phyloP scores from a whole-genome alignment of 2,888 invertebrate species.

The Eristalinus sepulchralis region DNA sequence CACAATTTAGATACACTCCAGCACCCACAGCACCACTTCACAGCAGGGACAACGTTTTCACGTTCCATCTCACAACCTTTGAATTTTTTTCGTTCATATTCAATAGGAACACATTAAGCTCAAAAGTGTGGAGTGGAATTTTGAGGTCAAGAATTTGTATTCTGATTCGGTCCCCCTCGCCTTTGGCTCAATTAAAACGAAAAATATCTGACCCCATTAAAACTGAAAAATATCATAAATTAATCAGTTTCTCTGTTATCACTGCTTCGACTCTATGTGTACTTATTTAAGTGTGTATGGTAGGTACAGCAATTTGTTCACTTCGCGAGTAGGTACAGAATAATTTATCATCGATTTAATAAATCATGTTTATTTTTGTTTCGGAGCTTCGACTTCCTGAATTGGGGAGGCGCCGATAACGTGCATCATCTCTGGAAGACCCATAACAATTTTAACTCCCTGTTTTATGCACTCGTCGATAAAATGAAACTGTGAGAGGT shows the following conservation, averaged over 20 bases:
- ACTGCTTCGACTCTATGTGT: slow-evolving; percentile 5
- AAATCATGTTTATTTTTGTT: slow-evolving; percentile 18
- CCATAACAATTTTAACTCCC: neutral
- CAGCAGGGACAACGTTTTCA: slow-evolving; percentile 24
- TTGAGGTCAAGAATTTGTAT: slow-evolving; percentile 44
- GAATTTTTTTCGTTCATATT: neutral
- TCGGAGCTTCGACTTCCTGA: slow-evolving; percentile 9
- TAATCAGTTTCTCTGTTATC: slow-evolving; percentile 48
- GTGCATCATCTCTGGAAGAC: neutral
- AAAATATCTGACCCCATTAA: slow-evolving; percentile 25
- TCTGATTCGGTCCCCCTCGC: neutral
- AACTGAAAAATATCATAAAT: slow-evolving; percentile 22
- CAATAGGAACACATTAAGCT: slow-evolving; percentile 20
- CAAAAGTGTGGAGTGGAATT: slow-evolving; percentile 40
- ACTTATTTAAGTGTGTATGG: neutral
- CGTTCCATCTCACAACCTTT: slow-evolving; percentile 9
- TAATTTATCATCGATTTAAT: slow-evolving; percentile 43
- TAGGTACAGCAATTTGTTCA: slow-evolving; percentile 24
- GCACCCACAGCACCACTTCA: slow-evolving; percentile 31
- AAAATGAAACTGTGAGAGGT: neutral
- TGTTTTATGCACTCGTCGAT: slow-evolving; percentile 13
- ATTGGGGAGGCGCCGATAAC: slow-evolving; percentile 13
- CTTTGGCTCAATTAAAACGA: neutral
- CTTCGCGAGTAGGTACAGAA: slow-evolving; percentile 28
- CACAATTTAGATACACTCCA: slow-evolving; percentile 2